Conservation (phyloP, 2,888 invertebrate species). For the Nesidiocoris tenuis region DNA sequence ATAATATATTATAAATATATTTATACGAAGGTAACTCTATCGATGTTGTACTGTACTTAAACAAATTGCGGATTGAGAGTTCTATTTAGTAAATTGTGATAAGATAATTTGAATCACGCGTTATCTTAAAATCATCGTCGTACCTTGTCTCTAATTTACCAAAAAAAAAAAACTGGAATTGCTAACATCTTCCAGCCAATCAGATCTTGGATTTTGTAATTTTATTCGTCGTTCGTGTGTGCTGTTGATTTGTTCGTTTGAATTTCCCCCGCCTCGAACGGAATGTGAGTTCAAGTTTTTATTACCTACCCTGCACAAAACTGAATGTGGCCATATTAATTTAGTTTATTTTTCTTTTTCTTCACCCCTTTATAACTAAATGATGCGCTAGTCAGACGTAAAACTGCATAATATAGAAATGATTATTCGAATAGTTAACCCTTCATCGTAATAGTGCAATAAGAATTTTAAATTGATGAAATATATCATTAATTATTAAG, state of each 20-base stretch:
- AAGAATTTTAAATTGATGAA: conserved; percentile 10
- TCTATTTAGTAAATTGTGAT: conserved; percentile 3
- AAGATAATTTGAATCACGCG: not conserved
- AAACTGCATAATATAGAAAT: not conserved
- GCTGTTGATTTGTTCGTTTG: not conserved
- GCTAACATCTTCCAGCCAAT: not conserved
- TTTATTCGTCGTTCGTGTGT: not conserved
- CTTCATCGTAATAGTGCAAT: conserved; percentile 26
- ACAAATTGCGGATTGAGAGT: conserved; percentile 12
- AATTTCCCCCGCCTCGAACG: not conserved
- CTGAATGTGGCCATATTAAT: conserved; percentile 11
- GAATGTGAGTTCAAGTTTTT: conserved; percentile 18
- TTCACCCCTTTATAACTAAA: not conserved
- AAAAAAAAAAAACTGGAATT: not conserved
- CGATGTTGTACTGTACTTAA: conserved; percentile 38
- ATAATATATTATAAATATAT: conserved; percentile 5
- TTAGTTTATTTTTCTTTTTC: conserved; percentile 4
- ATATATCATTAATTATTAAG: not conserved
- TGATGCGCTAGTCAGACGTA: conserved; percentile 20
- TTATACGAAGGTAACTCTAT: conserved; percentile 32
- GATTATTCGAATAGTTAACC: not conserved
- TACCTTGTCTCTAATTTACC: not conserved
- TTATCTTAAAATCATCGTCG: not conserved
- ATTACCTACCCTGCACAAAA: conserved; percentile 12
- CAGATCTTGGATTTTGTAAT: not conserved